Evolutionary conservation across 2,888 invertebrate species (phyloP), one percentile per base, ranked within the genome.

Genomic region (Lithophane socia): DNA sequence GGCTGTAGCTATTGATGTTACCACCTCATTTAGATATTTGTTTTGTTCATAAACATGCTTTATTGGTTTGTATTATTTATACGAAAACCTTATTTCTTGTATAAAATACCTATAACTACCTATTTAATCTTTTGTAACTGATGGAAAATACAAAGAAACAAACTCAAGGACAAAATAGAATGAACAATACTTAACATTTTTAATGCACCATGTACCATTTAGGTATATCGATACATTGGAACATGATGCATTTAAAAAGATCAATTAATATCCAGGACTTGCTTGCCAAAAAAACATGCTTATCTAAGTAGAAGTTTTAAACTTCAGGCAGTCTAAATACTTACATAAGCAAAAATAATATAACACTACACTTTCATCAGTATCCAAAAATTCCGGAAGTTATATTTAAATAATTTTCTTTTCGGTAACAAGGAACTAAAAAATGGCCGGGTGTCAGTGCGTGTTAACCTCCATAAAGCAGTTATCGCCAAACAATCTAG

Each of bases 391-490:
- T 4, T 16, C 21, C 58, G 52, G 66, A 75, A 75, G 42, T 29
- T 21, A 21, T 24, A 72, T 66, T 68, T 16, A 29, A 70, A 64
- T 73, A 44, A 72, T 64, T 79, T 84, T 68, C 65, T 73, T 84
- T 77, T 63, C 21, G 29, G 42, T 78, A 86, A 86, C 82, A 77
- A 83, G 83, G 86, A 85, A 86, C 21, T 72, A 24, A 83, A 77
- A 79, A 73, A 79, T 70, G 52, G 77, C 65, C 60, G 54, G 64
- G 66, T 75, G 83, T 84, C 80, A 83, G 87, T 91, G 92, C 92
- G 92, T 93, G 93, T 63, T 86, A 89, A 80, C 91, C 88, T 88
- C 88, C 87, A 92, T 91, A 91, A 91, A 89, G 73, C 52, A 81
- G 80, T 84, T 88, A 90, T 91, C 91, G 86, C 61, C 69, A 29